phyloP scores from a whole-genome alignment of 1,140 invertebrate genomes.

The Drosophila serrata region DNA sequence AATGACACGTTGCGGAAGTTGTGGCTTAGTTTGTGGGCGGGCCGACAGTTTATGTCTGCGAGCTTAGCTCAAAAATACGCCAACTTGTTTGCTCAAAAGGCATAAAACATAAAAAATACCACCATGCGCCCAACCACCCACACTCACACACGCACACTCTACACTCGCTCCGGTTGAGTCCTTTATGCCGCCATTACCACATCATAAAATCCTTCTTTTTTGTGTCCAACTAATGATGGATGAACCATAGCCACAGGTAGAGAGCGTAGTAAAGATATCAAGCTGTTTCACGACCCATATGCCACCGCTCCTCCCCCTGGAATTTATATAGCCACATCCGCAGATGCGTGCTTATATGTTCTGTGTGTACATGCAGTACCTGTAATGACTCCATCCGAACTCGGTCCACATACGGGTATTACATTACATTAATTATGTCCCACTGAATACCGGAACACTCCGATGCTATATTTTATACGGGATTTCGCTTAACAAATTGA shows the following conservation, averaged over 20 bases:
- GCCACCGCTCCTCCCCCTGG: conserved; percentile 10
- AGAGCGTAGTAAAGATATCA: conserved; percentile 46
- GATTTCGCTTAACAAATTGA: conserved; percentile 34
- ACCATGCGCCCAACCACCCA: conserved; percentile 6
- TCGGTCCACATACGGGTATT: conserved; percentile 16
- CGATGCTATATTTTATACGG: conserved; percentile 31
- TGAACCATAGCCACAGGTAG: conserved; percentile 70
- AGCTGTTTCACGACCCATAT: conserved; percentile 45
- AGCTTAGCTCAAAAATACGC: conserved; percentile 79
- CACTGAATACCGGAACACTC: conserved; percentile 23
- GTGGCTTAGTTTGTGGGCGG: conserved; percentile 69
- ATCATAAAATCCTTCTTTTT: conserved; percentile 80
- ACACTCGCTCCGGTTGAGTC: conserved; percentile 14
- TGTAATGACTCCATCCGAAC: conserved; percentile 28
- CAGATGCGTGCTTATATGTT: conserved; percentile 1
- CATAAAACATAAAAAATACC: conserved; percentile 76
- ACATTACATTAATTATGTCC: conserved; percentile 45
- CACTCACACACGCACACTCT: conserved; percentile 6
- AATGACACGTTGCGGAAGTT: conserved; percentile 81
- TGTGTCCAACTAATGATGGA: conserved; percentile 83
- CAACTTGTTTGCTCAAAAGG: conserved; percentile 82
- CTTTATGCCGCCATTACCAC: conserved; percentile 79
- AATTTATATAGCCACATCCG: background rate
- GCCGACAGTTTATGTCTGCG: conserved; percentile 68
- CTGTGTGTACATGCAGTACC: background rate